Base-by-base conservation (phyloP, 2,797 vertebrate genomes). In the Sebastes hopkinsi region DNA sequence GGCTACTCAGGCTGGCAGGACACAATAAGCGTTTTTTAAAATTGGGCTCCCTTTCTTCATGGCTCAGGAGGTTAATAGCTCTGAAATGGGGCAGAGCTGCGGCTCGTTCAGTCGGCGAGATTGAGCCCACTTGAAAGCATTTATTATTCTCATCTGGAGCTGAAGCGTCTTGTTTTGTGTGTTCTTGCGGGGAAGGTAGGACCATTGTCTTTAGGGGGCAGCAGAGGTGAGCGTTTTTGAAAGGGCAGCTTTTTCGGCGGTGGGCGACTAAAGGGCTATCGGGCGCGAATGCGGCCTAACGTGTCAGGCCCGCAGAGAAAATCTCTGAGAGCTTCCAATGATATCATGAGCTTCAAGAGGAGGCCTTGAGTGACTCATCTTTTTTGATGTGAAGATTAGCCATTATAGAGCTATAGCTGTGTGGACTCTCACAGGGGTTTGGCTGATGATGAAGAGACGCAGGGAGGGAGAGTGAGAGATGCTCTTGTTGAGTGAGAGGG, bases 191-290 rank as follows among this genome's bases (percentile, higher is more conserved):
- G 82, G 86, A 91, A 89, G 88, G 94, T 93, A 90, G 87, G 70
- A 16, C 80, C 90, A 95, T 95, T 96, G 95, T 95, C 95, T 95
- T 95, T 87, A 86, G 87, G 92, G 94, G 94, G 94, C 95, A 94
- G 94, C 91, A 93, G 94, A 96, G 95, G 95, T 96, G 95, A 95
- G 88, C 59, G 34, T 88, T 92, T 77, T 73, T 85, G 87, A 94
- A 94, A 90, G 90, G 85, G 69, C 83, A 77, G 88, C 80, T 92
- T 92, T 92, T 95, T 93, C 68, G 86, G 82, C 69, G 50, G 83
- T 52, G 74, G 75, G 87, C 80, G 85, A 95, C 94, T 95, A 95
- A 93, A 83, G 88, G 58, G 83, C 81, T 77, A 72, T 81, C 61
- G 13, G 54, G 72, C 8, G 79, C 52, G 36, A 83, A 52, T 18